phyloP scores from a whole-genome alignment of 2,797 vertebrate species.

The Varecia variegata region DNA sequence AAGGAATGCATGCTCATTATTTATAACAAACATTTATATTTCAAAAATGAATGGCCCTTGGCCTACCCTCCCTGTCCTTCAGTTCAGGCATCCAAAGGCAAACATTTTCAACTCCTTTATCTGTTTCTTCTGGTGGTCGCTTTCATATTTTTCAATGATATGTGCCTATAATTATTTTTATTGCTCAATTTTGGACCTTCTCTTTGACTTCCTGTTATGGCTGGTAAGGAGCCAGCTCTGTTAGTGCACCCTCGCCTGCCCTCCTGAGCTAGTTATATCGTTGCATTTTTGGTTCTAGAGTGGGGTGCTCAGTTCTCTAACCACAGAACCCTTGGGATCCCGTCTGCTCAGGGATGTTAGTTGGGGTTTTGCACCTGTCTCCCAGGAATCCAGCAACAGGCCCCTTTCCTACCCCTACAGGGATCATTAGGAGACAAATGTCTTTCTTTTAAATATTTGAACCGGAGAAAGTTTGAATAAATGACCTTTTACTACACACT shows the following conservation, averaged over 20 bases:
- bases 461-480: not conserved
- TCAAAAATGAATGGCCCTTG: not conserved
- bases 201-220: not conserved
- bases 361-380: not conserved
- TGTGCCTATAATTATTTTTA: not conserved
- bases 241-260: fast-evolving
- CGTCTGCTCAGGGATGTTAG: not conserved
- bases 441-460: not conserved
- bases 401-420: too few relatives aligned
- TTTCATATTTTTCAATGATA: not conserved
- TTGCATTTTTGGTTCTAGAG: not conserved
- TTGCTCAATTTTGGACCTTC: not conserved
- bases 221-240: not conserved
- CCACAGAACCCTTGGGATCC: not conserved
- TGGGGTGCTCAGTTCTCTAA: not conserved
- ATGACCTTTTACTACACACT: not conserved
- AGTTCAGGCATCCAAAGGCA: not conserved
- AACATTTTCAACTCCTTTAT: not conserved
- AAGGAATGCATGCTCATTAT: not conserved
- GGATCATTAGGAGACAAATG: not conserved
- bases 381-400: not conserved
- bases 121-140: not conserved
- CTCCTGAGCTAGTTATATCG: not conserved
- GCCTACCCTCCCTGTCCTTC: not conserved
- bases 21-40: not conserved